Evolutionary conservation across 2,888 invertebrate species (phyloP), one percentile per base, ranked within the genome.

Genomic region (Mythimna lalbum): DNA sequence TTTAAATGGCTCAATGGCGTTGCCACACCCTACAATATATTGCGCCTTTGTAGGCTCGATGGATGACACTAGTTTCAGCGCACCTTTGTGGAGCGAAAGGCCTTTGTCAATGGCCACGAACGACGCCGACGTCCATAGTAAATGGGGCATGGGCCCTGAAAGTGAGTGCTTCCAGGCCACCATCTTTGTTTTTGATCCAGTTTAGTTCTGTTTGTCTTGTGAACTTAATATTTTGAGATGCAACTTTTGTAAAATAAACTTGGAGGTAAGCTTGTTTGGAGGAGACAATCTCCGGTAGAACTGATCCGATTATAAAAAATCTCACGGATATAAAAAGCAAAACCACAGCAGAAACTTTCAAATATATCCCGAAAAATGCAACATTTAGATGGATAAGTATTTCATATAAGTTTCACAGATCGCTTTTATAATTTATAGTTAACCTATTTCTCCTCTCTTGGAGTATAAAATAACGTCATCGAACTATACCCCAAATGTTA

Each of bases 91-190:
- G 47, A 66, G 66, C 65, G 63, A 66, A 73, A 73, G 65, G 69
- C 81, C 69, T 84, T 88, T 87, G 86, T 87, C 74, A 78, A 74
- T 73, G 72, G 66, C 72, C 62, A 63, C 66, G 68, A 63, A 69
- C 72, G 76, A 27, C 23, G 57, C 49, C 63, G 49, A 49, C 68
- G 62, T 63, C 61, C 50, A n/a, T 23, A 50, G 27, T 75, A 78
- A 64, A 60, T 73, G 50, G 64, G 7, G 33, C 59, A 60, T 52
- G 14, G 36, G 50, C 49, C 50, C 21, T 55, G 73, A 64, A 73
- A 75, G 49, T 31, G 43, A 63, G 31, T 53, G 27, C 10, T 36
- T 14, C 47, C 23, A 50, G 9, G 17, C 4, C 14, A n/a, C 31
- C 19, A 36, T 49, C 57, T 73, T 76, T 57, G 69, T 39, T 47